A percentile compares a stretch with the other conserved stretches of the same genome.
Conservation (phyloP, 2,888 invertebrate species). For the Hypena proboscidalis region DNA sequence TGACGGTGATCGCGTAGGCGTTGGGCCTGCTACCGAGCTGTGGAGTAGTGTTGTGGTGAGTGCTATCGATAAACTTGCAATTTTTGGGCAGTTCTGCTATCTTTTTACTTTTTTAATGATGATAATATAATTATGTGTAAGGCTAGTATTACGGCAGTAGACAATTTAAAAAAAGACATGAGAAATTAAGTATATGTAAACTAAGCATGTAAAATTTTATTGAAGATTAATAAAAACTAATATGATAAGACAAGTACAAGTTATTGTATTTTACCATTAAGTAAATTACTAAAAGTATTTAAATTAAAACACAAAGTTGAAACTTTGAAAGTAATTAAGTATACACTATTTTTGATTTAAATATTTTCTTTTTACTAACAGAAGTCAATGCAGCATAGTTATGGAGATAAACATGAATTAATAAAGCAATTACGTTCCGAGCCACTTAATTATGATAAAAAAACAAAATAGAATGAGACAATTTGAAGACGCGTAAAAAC, state of each 20-base stretch:
- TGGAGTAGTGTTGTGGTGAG: constrained; percentile 37
- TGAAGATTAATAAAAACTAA: no score
- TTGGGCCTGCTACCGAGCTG: constrained; percentile 63
- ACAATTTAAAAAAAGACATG: no score
- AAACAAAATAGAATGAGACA: constrained; percentile 6
- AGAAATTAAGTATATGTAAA: no score
- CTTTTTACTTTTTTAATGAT: background rate
- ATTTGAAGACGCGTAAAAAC: constrained; percentile 5
- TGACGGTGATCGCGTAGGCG: constrained; percentile 65
- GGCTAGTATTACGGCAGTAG: no score
- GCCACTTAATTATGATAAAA: background rate
- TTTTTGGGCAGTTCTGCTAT: background rate
- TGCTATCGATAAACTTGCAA: constrained; percentile 3
- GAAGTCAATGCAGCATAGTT: background rate
- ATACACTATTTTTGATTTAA: background rate
- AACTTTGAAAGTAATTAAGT: no score
- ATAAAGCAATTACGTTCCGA: constrained; percentile 5
- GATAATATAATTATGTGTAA: no score
- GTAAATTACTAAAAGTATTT: no score
- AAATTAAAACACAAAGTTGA: no score
- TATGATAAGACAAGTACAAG: no score
- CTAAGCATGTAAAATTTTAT: no score
- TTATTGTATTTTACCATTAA: no score
- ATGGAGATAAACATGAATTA: constrained; percentile 7
- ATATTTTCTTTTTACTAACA: background rate